Evolutionary conservation across 2,797 vertebrate species (phyloP).

Genomic region (Takifugu ocellatus): DNA sequence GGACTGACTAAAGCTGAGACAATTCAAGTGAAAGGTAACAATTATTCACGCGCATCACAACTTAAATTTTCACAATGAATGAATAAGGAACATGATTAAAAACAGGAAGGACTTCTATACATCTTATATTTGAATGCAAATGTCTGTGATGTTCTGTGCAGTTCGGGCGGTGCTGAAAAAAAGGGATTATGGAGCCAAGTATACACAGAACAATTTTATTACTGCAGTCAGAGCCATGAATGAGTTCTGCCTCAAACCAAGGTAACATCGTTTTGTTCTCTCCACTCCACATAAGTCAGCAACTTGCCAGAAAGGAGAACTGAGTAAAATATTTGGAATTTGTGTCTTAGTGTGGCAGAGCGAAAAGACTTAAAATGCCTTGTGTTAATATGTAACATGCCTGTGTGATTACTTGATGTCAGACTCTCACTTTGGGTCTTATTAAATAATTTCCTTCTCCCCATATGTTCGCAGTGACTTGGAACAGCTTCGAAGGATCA

Average conservation of each 20-base stretch:
- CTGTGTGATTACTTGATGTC: constrained; percentile 39
- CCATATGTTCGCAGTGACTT: constrained; percentile 80
- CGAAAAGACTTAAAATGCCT: constrained; percentile 9
- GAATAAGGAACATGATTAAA: too few species aligned
- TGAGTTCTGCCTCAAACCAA: constrained; percentile 98
- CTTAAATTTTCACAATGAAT: not conserved
- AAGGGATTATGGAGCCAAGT: constrained; percentile 93
- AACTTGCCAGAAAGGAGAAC: too few species aligned
- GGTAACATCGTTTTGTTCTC: constrained; percentile 66
- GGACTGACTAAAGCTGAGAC: constrained; percentile 75
- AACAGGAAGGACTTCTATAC: not conserved
- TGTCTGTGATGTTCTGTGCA: constrained; percentile 44
- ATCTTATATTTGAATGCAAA: not conserved
- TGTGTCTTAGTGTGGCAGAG: not conserved
- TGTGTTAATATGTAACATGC: constrained; percentile 44
- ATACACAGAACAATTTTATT: constrained; percentile 98
- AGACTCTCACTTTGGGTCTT: not conserved
- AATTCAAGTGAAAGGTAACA: constrained; percentile 95
- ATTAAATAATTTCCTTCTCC: not conserved
- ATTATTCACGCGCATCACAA: not conserved
- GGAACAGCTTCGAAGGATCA: constrained; percentile 92
- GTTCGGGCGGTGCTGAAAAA: constrained; percentile 98
- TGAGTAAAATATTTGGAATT: too few species aligned
- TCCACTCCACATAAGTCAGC: not conserved
- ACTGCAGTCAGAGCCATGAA: constrained; percentile 98